Conservation (phyloP, 2,113 vertebrate genomes). For the Indri indri region DNA sequence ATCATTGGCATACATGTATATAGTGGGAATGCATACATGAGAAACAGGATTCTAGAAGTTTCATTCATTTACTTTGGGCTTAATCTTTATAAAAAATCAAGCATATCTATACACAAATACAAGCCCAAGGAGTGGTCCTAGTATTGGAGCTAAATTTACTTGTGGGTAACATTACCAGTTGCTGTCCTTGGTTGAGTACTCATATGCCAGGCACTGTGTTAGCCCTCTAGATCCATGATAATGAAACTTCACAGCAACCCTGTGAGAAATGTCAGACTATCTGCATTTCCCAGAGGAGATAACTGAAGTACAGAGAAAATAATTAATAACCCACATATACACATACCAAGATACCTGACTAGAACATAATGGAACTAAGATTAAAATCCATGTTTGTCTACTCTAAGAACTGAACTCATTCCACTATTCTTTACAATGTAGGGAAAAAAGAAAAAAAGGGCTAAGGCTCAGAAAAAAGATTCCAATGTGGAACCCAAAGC, state of each 20-base stretch:
- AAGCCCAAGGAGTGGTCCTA: neutral
- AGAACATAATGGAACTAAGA: neutral
- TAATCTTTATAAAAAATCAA: conserved; percentile 11
- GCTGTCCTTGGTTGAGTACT: neutral
- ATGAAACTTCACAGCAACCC: neutral
- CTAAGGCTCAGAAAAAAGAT: neutral
- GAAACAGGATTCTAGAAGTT: neutral
- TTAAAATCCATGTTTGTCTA: neutral
- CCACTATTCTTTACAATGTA: neutral
- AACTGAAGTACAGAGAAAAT: neutral
- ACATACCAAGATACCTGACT: neutral
- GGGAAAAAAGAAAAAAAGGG: neutral
- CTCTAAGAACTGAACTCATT: neutral
- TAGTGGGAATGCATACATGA: neutral
- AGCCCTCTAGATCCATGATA: neutral
- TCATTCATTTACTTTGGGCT: neutral
- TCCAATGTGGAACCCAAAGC: neutral
- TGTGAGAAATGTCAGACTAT: neutral
- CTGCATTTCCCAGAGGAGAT: neutral
- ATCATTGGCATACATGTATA: neutral
- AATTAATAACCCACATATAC: neutral
- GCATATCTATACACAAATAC: neutral
- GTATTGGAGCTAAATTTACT: neutral
- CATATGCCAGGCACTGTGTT: no score
- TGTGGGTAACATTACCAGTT: neutral